Base-by-base conservation (phyloP, 1,140 invertebrate species). In the Drosophila guanche region DNA sequence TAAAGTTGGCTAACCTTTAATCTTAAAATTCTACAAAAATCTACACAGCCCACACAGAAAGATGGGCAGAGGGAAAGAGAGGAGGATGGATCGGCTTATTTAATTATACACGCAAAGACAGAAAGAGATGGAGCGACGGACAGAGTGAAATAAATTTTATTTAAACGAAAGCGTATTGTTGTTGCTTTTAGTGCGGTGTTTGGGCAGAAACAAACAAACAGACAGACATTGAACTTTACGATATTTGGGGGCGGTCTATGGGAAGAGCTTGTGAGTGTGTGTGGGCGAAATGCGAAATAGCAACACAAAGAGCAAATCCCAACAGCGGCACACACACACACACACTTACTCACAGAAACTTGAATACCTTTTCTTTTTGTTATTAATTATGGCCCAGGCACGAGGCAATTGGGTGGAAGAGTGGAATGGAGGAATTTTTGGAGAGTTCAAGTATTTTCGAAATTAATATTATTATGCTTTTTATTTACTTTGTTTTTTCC, bases 161-260 rank as follows among this genome's bases (percentile, higher is more conserved):
- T 70, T 61, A 51, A 78, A 69, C 53, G 53, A 42, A 73, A 52
- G 47, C 16, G 56, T 59, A 48, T n/a, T 40, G 27, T 43, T 61
- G 41, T 50, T 59, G 46, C 10, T 27, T 55, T 27, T 41, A 16
- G 29, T 55, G 10, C 56, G 40, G 68, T 65, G 41, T 63, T 47
- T 50, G 56, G 22, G 10, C 12, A 33, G 7, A 33, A 66, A 54
- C 57, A 54, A 59, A 50, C 40, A 59, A 53, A 41, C 51, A 69
- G 50, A 58, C 68, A 84, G 80, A 81, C 81, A 81, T 78, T 86
- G 61, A 86, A 86, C 73, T 81, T 86, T 86, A 75, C 67, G 67
- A 67, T 65, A 37, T 37, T 37, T 3, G 10, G 33, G 10, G 56
- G 43, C 43, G 40, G 50, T 37, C 55, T 56, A 37, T 37, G 42